phyloP scores from a whole-genome alignment of 1,140 invertebrate genomes.

The Calliopsis andreniformis region DNA sequence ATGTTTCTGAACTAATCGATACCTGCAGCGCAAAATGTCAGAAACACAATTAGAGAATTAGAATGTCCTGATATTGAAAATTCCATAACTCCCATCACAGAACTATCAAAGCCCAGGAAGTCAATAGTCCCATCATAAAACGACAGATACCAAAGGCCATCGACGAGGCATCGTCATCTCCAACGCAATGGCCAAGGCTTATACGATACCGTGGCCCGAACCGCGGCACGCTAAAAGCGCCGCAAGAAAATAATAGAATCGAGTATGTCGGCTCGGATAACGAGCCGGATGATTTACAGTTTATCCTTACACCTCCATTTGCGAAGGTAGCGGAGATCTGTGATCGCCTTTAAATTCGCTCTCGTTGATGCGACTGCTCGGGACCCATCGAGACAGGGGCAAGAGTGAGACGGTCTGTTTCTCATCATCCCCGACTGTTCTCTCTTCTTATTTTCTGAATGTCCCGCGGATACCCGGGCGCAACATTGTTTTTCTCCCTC shows the following conservation, averaged over 20 bases:
- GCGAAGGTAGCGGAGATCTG: conserved; percentile 27
- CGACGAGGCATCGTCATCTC: conserved; percentile 1
- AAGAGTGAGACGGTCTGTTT: conserved; percentile 34
- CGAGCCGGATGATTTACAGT: conserved; percentile 54
- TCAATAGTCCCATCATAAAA: too few species aligned
- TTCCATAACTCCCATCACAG: too few species aligned
- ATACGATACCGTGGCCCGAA: not conserved
- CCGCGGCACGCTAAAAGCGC: not conserved
- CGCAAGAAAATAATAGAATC: conserved; percentile 31
- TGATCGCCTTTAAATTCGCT: conserved; percentile 51
- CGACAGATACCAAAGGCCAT: not conserved
- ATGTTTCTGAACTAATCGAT: too few species aligned
- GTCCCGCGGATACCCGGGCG: conserved; percentile 60
- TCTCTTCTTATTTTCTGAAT: conserved; percentile 63
- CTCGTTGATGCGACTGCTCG: conserved; percentile 49
- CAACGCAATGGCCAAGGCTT: not conserved
- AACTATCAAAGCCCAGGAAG: too few species aligned
- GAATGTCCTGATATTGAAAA: too few species aligned
- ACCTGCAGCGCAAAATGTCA: too few species aligned
- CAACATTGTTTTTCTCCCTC: conserved; percentile 64
- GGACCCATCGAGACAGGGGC: not conserved
- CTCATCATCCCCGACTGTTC: conserved; percentile 49
- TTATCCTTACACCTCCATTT: conserved; percentile 54
- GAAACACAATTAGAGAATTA: too few species aligned
- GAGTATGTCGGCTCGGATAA: conserved; percentile 40